Percentiles rank a stretch among this genome's conserved stretches.
Evolutionary conservation across 2,797 vertebrate genomes (phyloP).

Genomic region (Poliocrania exsul): DNA sequence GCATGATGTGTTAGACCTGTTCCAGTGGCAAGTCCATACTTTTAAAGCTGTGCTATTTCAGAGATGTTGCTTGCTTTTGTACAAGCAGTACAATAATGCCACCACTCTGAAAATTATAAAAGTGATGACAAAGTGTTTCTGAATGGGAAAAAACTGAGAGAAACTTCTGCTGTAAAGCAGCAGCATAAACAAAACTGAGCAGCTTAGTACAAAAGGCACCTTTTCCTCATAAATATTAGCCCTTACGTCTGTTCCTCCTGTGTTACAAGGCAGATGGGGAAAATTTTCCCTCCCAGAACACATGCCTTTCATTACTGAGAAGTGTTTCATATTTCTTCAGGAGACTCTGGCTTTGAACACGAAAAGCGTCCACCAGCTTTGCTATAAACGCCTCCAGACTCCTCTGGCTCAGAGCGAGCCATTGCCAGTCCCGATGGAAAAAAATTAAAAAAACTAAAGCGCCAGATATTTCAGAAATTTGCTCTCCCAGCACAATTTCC

Average conservation of each 20-base stretch:
- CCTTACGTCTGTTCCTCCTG: not conserved
- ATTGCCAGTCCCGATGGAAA: not conserved
- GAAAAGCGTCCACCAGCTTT: not conserved
- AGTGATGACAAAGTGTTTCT: not conserved
- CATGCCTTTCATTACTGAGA: constrained; percentile 9
- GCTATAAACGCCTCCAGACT: constrained; percentile 15
- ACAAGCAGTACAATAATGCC: not conserved
- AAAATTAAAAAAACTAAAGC: not conserved
- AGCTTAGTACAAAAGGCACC: not conserved
- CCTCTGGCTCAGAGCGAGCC: not conserved
- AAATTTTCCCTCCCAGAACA: not conserved
- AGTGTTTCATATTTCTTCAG: constrained; percentile 35
- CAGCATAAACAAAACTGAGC: not conserved
- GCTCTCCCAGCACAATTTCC: constrained; percentile 36
- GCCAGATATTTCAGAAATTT: constrained; percentile 53
- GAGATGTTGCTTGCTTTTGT: not conserved
- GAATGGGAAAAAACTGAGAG: not conserved
- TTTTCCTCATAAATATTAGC: not conserved
- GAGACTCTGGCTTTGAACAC: not conserved
- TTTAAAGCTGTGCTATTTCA: not conserved
- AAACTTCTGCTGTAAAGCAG: not conserved
- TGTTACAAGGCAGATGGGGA: not conserved
- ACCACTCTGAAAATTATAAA: not conserved
- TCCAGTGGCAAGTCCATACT: not conserved
- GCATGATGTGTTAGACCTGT: not conserved